Evolutionary conservation across 2,797 vertebrate species (phyloP), one percentile per base, ranked within the genome.

Genomic region (Danio jaintianensis): DNA sequence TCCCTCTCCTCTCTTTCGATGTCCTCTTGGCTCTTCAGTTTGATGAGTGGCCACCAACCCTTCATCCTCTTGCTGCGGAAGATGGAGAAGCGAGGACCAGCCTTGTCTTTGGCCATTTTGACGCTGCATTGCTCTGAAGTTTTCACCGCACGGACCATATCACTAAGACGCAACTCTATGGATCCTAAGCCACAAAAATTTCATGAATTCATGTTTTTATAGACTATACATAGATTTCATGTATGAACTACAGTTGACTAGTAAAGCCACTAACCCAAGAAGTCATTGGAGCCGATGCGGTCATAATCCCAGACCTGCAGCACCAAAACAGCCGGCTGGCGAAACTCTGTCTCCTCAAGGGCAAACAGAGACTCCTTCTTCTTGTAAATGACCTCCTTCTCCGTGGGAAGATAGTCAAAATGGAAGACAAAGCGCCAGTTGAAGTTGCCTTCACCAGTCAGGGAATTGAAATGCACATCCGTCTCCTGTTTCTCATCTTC

Each of bases 291-390:
- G 0, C 90, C 91, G 79, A 99, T 96, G 76, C 94, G 94, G 86
- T 99, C 96, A 0, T 98, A 97, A 86, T 98, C 97, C 97, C 97
- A 99, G 83, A 98, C 93, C 90, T 99, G 97, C 77, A 99, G 92
- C 4, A 93, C 90, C 59, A 99, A 92, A 83, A 95, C 92, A 0
- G 96, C 95, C 0, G 95, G 97, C 85, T 98, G 96, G 29, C 93
- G 90, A 86, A 96, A 97, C 86, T 98, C 96, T 0, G 96, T 93
- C 86, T 96, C 95, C 53, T 98, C 96, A 87, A 97, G 16, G 5
- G 96, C 94, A 66, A 98, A 98, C 85, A 96, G 85, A 11, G 96
- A 96, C 50, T 98, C 95, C 87, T 96, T 94, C 87, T 94, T 95
- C 87, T 94, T 93, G 83, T 93, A 93, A 66, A 93, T 96, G 82